Percentiles rank a stretch among this genome's conserved stretches.
phyloP scores from a whole-genome alignment of 2,888 invertebrate species.

The Serrognathus titanus region DNA sequence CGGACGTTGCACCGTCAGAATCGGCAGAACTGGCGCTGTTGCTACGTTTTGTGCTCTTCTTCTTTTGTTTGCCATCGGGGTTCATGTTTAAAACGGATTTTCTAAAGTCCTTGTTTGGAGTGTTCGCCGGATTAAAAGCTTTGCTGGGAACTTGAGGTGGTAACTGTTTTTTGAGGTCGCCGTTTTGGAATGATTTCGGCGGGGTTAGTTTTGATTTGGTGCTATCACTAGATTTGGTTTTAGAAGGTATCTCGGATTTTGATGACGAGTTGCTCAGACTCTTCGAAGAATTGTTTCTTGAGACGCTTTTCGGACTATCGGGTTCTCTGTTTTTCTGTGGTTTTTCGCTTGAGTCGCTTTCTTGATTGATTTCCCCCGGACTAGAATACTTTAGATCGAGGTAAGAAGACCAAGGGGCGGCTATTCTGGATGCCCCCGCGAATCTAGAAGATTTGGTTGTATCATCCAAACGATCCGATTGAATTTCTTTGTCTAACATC shows the following conservation, averaged over 20 bases:
- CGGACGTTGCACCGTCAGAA: conserved; percentile 44
- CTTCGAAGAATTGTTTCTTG: conserved; percentile 50
- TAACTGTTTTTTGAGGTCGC: conserved; percentile 36
- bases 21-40: conserved; percentile 51
- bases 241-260: conserved; percentile 23
- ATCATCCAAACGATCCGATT: conserved; percentile 70
- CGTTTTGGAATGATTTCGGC: conserved; percentile 30
- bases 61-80: conserved; percentile 42
- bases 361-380: conserved; percentile 29
- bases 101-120: conserved; percentile 69
- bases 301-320: conserved; percentile 42
- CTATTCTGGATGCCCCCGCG: conserved; percentile 55
- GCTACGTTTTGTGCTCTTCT: conserved; percentile 48
- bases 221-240: conserved; percentile 26
- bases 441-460: conserved; percentile 64
- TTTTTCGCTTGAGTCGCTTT: conserved; percentile 47
- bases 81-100: conserved; percentile 71
- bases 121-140: conserved; percentile 45
- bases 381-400: conserved; percentile 52
- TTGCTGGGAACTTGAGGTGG: conserved; percentile 48
- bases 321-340: too few species aligned
- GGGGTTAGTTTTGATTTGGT: conserved; percentile 31
- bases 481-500: conserved; percentile 68
- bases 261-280: conserved; percentile 43
- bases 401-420: conserved; percentile 63